A percentile compares a stretch with the other conserved stretches of the same genome.
These are phyloP conservation scores for Kryptolebias marmoratus DNA, from an alignment of 2,113 vertebrate genomes.

Conservation along the genomic window DNA sequence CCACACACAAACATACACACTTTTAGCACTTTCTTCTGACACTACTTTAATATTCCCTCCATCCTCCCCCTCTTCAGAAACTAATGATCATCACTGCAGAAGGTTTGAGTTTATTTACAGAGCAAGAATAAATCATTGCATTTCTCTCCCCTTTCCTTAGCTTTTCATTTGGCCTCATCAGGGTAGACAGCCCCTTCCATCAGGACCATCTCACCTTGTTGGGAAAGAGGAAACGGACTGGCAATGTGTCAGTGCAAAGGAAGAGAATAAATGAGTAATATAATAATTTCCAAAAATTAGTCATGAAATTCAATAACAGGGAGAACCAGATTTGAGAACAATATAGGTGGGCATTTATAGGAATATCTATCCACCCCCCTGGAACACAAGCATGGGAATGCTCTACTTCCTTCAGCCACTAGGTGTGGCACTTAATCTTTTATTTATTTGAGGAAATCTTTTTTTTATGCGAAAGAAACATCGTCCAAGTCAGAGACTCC, in stretches of 20 bases:
- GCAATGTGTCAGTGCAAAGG: no score
- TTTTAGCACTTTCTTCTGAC: neutral
- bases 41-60: neutral
- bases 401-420: conserved; percentile 81
- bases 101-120: conserved; percentile 31
- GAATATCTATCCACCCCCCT: neutral
- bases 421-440: conserved; percentile 88
- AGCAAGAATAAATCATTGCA: conserved; percentile 48
- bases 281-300: no score
- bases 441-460: conserved; percentile 75
- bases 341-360: neutral
- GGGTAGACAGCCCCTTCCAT: conserved; percentile 6
- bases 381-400: conserved; percentile 43
- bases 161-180: conserved; percentile 32
- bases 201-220: conserved; percentile 14
- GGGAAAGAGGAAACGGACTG: no score
- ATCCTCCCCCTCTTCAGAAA: conserved; percentile 15
- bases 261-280: no score
- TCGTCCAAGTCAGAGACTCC: conserved; percentile 4
- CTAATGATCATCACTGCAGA: conserved; percentile 39
- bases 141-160: conserved; percentile 14
- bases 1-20: conserved; percentile 12
- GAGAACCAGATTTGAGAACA: neutral
- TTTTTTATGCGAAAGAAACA: conserved; percentile 17
- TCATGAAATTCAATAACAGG: neutral